Base-by-base conservation (phyloP, 23 tunicate species). In the Styela clava region DNA sequence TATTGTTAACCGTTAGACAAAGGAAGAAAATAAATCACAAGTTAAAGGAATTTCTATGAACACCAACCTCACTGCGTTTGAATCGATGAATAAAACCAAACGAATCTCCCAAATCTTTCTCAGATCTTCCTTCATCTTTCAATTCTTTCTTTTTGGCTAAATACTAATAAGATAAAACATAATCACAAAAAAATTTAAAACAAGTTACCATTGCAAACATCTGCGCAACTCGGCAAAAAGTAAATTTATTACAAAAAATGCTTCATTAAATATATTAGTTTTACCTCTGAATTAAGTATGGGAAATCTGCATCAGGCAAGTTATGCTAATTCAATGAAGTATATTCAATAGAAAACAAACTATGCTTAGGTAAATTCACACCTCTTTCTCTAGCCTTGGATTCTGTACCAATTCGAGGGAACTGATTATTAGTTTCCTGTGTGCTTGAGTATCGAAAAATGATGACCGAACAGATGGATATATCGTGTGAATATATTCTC, bases 51-150 rank as follows among this genome's bases (percentile, higher is more conserved):
- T n/a, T n/a, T n/a, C n/a, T n/a, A n/a, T n/a, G n/a, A n/a, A n/a
- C n/a, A 69, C 81, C 20, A 22, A 88, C 94, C 85, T 88, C 88
- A 25, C 52, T 69, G 62, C 69, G 34, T n/a, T 28, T 62, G 36
- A 61, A 28, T 18, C 22, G 7, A 24, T 88, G 89, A 29, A 82
- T 3, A 63, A 52, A 91, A 2, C 63, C 97, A 51, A 77, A 86
- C 35, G 74, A 68, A 63, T 91, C 97, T 0, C 35, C 22, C 12
- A 91, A 63, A 20, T 91, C 97, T 76, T 91, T 91, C 19, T 91
- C 97, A 22, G 85, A 74, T 64, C 97, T 82, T 62, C 97, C 97
- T 31, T 91, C 90, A 31, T 85, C 90, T 83, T 91, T 91, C 82
- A 91, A 34, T 44, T 82, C 85, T 61, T 82, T 85, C 35, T 86